phyloP scores from a whole-genome alignment of 2,113 vertebrate genomes.

The Diadophis punctatus region DNA sequence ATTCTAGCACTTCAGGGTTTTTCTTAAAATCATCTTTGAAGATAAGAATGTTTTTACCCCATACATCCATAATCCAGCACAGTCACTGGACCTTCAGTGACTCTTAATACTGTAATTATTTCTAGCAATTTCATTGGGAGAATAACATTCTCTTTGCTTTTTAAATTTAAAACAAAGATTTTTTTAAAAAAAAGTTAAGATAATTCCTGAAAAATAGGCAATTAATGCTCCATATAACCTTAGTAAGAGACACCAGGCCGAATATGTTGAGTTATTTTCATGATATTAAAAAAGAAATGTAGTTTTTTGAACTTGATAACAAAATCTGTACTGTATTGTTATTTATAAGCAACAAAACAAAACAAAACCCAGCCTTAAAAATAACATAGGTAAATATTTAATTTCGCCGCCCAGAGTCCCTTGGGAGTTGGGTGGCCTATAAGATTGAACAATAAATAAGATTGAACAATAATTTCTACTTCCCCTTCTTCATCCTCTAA shows the following conservation, averaged over 20 bases:
- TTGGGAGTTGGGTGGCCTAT: too few species aligned
- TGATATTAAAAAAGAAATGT: neutral
- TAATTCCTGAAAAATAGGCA: neutral
- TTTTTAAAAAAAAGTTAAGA: neutral
- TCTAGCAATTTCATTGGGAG: neutral
- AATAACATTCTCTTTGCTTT: neutral
- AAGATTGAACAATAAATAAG: too few species aligned
- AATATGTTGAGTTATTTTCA: neutral
- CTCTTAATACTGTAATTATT: neutral
- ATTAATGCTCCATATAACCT: neutral
- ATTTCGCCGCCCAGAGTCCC: too few species aligned
- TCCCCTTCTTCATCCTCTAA: neutral
- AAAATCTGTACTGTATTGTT: neutral
- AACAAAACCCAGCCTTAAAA: neutral
- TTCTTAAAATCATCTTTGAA: neutral
- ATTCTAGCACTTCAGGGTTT: neutral
- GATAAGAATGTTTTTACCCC: neutral
- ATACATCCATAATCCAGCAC: neutral
- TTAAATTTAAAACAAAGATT: neutral
- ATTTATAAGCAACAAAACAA: neutral
- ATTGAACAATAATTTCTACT: neutral
- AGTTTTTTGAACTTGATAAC: neutral
- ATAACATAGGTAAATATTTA: neutral
- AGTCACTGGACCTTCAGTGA: neutral
- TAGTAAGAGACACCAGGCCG: neutral